A percentile compares a stretch with the other conserved stretches of the same genome.
Evolutionary conservation across 2,113 vertebrate genomes (phyloP).

Genomic region (Prionailurus bengalensis): DNA sequence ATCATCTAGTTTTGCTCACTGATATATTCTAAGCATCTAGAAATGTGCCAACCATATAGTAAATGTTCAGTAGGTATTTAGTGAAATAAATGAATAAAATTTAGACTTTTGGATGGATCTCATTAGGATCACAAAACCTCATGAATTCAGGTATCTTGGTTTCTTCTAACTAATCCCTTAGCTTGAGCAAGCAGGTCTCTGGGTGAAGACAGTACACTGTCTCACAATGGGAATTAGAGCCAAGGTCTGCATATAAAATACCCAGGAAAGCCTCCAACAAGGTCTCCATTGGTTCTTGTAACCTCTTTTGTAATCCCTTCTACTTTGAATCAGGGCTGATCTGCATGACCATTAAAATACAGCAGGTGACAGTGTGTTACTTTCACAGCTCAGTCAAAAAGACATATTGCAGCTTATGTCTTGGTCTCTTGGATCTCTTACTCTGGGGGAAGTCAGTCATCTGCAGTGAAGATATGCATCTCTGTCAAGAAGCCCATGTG

Average conservation of each 20-base stretch:
- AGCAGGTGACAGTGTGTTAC: neutral
- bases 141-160: neutral
- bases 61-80: slow-evolving; percentile 10
- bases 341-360: neutral
- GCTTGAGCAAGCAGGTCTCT: neutral
- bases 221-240: neutral
- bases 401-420: neutral
- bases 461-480: neutral
- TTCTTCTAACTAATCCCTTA: neutral
- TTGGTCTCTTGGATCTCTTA: neutral
- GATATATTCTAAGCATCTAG: neutral
- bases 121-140: neutral
- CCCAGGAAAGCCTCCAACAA: neutral
- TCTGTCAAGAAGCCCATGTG: neutral
- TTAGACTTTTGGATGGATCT: neutral
- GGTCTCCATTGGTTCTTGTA: neutral
- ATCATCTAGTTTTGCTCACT: slow-evolving; percentile 28
- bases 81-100: slow-evolving; percentile 18
- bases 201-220: neutral
- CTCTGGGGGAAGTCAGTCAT: neutral
- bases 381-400: neutral
- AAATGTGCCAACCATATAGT: neutral
- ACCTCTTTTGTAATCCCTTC: neutral
- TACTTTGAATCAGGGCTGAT: neutral
- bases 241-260: neutral